phyloP scores from a whole-genome alignment of 2,888 invertebrate species.

The Eutolmus rufibarbis region DNA sequence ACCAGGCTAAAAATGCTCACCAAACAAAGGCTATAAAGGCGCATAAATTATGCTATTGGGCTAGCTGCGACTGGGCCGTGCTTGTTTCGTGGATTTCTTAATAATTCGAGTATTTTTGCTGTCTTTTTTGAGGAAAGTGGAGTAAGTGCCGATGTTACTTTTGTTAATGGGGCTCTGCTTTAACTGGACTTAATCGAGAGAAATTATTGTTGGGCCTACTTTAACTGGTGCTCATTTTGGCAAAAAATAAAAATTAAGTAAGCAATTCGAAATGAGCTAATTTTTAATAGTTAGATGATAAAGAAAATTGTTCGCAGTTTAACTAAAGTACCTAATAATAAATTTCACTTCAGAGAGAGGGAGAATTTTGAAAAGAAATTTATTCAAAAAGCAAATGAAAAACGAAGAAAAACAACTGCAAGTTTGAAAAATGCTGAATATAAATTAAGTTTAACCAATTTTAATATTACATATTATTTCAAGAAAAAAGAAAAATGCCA shows the following conservation, averaged over 20 bases:
- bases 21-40: neutral
- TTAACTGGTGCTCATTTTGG: neutral
- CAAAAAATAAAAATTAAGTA: neutral
- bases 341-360: too few species aligned
- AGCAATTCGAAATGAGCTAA: neutral
- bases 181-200: neutral
- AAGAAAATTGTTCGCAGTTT: too few species aligned
- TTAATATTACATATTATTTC: too few species aligned
- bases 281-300: neutral
- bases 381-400: too few species aligned
- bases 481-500: too few species aligned
- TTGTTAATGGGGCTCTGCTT: neutral
- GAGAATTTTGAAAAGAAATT: too few species aligned
- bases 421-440: too few species aligned
- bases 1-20: neutral
- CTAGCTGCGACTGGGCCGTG: neutral
- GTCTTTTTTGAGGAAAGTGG: neutral
- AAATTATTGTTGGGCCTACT: neutral
- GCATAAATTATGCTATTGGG: neutral
- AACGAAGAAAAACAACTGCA: too few species aligned
- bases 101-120: neutral
- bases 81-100: neutral
- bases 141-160: neutral
- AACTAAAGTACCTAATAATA: neutral
- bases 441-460: too few species aligned